These are phyloP conservation scores for Thunnus maccoyii DNA, from an alignment of 2,113 vertebrate genomes.

Conservation along the genomic window DNA sequence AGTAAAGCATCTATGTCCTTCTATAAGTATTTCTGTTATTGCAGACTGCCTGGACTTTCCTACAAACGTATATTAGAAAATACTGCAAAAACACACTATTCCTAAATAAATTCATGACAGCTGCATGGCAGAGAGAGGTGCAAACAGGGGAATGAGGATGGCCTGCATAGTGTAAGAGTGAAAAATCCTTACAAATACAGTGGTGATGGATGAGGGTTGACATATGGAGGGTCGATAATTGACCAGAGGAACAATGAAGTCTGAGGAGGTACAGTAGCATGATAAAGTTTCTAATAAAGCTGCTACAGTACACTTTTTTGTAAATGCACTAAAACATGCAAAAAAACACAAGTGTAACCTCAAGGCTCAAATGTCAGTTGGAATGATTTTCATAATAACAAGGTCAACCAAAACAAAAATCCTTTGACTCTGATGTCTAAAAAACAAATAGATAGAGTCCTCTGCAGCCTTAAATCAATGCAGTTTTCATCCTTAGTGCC, in stretches of 20 bases:
- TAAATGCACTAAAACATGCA: neutral
- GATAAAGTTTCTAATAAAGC: neutral
- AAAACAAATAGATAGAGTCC: conserved; percentile 22
- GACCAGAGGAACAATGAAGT: neutral
- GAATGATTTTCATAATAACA: conserved; percentile 25
- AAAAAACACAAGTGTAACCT: neutral
- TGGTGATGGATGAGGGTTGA: neutral
- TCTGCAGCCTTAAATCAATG: conserved; percentile 42
- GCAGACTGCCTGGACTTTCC: neutral
- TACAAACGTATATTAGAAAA: neutral
- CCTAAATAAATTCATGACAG: neutral
- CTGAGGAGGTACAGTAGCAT: neutral
- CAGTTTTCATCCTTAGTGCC: conserved; percentile 49
- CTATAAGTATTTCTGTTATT: neutral
- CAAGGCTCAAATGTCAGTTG: neutral
- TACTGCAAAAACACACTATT: neutral
- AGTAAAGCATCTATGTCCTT: neutral
- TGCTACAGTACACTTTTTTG: neutral
- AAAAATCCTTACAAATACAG: neutral
- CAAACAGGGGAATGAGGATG: neutral
- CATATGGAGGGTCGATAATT: neutral
- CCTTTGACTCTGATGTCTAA: conserved; percentile 20
- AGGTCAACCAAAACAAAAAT: conserved; percentile 31
- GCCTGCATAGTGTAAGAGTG: neutral
- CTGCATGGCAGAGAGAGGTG: neutral